phyloP scores from a whole-genome alignment of 2,888 invertebrate genomes.

The Vanessa cardui region DNA sequence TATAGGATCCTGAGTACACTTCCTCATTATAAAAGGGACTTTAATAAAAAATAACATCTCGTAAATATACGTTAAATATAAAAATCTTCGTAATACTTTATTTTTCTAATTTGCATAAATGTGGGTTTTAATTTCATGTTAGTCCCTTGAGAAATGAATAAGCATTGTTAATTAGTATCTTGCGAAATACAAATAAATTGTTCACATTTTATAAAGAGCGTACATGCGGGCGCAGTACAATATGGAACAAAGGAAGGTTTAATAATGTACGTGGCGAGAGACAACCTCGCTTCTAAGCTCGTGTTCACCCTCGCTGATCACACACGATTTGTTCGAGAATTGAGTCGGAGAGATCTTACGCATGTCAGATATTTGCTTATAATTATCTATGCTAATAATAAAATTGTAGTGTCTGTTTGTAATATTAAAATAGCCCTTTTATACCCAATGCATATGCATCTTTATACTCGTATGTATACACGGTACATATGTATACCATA shows the following conservation, averaged over 20 bases:
- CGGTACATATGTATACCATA: no score
- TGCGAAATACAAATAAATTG: slow-evolving; percentile 15
- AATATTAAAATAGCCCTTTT: no score
- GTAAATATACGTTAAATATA: neutral
- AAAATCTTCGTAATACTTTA: neutral
- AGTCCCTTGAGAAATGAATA: slow-evolving; percentile 7
- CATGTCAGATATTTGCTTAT: neutral
- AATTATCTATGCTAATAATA: no score
- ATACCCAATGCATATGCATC: no score
- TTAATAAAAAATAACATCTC: neutral
- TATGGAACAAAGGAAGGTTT: slow-evolving; percentile 30
- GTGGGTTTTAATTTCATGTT: neutral
- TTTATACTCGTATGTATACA: no score
- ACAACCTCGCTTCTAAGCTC: slow-evolving; percentile 24
- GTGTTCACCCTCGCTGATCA: slow-evolving; percentile 17
- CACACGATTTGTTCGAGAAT: slow-evolving; percentile 5
- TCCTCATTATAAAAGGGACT: no score
- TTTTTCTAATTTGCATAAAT: slow-evolving; percentile 1
- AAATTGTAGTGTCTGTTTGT: no score
- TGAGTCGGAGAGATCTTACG: neutral
- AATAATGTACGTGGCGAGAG: slow-evolving; percentile 28
- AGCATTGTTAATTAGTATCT: slow-evolving; percentile 20
- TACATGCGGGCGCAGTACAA: slow-evolving; percentile 16
- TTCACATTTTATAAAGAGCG: slow-evolving; percentile 16
- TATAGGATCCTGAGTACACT: no score